These are phyloP conservation scores for Cataglyphis albicans DNA, from an alignment of 2,888 invertebrate species.

Conservation along the genomic window DNA sequence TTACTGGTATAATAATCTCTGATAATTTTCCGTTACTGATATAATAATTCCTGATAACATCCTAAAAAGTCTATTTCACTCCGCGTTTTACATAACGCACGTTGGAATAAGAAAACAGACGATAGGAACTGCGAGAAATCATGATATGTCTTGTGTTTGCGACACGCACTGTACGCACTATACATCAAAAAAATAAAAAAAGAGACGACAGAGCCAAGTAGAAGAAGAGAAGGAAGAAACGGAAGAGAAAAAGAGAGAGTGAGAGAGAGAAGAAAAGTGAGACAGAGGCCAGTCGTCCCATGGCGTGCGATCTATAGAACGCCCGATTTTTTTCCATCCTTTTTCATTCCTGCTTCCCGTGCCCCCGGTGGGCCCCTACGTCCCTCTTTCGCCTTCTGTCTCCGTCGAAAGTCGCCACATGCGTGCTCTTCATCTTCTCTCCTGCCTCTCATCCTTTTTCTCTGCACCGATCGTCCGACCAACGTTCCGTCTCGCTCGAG, in stretches of 20 bases:
- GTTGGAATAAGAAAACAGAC: slow-evolving; percentile 43
- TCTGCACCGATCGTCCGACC: slow-evolving; percentile 58
- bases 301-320: slow-evolving; percentile 80
- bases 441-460: slow-evolving; percentile 56
- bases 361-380: slow-evolving; percentile 49
- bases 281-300: slow-evolving; percentile 67
- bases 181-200: slow-evolving; percentile 43
- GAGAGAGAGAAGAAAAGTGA: slow-evolving; percentile 36
- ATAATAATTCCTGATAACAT: not conserved
- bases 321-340: slow-evolving; percentile 77
- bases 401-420: slow-evolving; percentile 37
- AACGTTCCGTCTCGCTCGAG: slow-evolving; percentile 53
- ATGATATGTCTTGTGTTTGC: slow-evolving; percentile 70
- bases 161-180: slow-evolving; percentile 73
- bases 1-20: not conserved
- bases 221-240: slow-evolving; percentile 26
- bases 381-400: slow-evolving; percentile 23
- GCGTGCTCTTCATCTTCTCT: slow-evolving; percentile 52
- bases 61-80: slow-evolving; percentile 11
- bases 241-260: slow-evolving; percentile 9
- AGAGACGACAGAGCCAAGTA: slow-evolving; percentile 7
- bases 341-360: slow-evolving; percentile 75
- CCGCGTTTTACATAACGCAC: not conserved
- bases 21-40: not conserved
- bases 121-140: slow-evolving; percentile 57